Evolutionary conservation across 2,888 invertebrate genomes (phyloP), one percentile per base, ranked within the genome.

Genomic region (Therioaphis trifolii): DNA sequence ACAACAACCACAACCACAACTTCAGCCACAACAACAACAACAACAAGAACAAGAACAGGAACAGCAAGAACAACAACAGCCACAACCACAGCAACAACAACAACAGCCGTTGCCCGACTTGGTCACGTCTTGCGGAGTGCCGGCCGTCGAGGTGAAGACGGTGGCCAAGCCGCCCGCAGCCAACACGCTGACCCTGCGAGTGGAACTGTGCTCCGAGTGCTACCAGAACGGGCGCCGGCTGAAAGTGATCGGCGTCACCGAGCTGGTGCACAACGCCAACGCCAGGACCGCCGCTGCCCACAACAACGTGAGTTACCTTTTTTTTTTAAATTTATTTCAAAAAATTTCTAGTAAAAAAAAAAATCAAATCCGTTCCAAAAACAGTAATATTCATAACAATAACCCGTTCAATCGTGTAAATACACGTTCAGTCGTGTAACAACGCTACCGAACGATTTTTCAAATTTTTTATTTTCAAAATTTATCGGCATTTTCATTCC

Each of bases 41-140:
- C 61, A 12, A 2, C 21, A 46, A 7, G 35, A 43, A 40, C 49
- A 29, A 15, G 21, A 35, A n/a, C 21, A 61, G 21, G 14, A 35
- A 14, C 18, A 4, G 2, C 46, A 2, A 40, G n/a, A 5, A 29
- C 68, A 68, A n/a, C 68, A 27, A 1, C 61, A n/a, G 2, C 35
- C 9, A 40, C 58, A 74, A 35, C 43, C 40, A 24, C 3, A 18
- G 7, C 35, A 66, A 0, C 52, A 63, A n/a, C 66, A 49, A n/a
- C 77, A 15, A 15, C 11, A 18, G 12, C 14, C 18, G 40, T 11
- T 79, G 43, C 71, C 80, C 14, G 80, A 80, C 61, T 71, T 80
- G 80, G n/a, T 72, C 40, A 2, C 61, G 35, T 46, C 61, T 1
- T 55, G 52, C 29, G 11, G 15, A 1, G 7, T 14, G 12, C 46